Evolutionary conservation across 2,888 invertebrate genomes (phyloP), one percentile per base, ranked within the genome.

Genomic region (Rhagium mordax): DNA sequence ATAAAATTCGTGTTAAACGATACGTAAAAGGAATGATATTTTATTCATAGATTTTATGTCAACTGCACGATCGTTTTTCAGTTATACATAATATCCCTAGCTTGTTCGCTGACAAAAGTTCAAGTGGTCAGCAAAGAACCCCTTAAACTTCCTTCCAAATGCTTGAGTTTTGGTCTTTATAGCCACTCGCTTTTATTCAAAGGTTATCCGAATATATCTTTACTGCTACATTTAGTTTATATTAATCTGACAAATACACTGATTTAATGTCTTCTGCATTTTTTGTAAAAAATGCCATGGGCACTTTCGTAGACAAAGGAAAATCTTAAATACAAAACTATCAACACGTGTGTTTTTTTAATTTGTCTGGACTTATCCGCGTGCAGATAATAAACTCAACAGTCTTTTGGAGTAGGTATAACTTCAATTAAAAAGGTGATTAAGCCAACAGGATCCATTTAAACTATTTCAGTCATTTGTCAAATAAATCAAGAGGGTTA

Each of bases 111-210:
- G 76, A 74, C 72, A 74, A 74, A 71, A 72, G 76, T 79, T 81
- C 81, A 78, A 84, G 82, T 83, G 84, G 84, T 83, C 84, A 83
- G 79, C 78, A 80, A 80, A 78, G 74, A 72, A 74, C 75, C 79
- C 79, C 79, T 77, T 76, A 74, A 81, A 79, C 78, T 79, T 81
- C 81, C 79, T 79, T 81, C 77, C 78, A 68, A 78, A 81, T 79
- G 77, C 81, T 81, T 82, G 81, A 79, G 80, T 80, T 79, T 77
- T 77, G 76, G 78, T 76, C 81, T 83, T 84, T 82, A 82, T 82
- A 79, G 79, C 79, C 77, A 79, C 79, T 83, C 78, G 82, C 82
- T 84, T 81, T 81, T 82, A 84, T 85, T 84, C 81, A 85, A 84
- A 84, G 82, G 81, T 79, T 81, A 80, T 79, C 80, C 81, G 81